Evolutionary conservation across 2,888 invertebrate genomes (phyloP).

Genomic region (Drosophila nigricruria): DNA sequence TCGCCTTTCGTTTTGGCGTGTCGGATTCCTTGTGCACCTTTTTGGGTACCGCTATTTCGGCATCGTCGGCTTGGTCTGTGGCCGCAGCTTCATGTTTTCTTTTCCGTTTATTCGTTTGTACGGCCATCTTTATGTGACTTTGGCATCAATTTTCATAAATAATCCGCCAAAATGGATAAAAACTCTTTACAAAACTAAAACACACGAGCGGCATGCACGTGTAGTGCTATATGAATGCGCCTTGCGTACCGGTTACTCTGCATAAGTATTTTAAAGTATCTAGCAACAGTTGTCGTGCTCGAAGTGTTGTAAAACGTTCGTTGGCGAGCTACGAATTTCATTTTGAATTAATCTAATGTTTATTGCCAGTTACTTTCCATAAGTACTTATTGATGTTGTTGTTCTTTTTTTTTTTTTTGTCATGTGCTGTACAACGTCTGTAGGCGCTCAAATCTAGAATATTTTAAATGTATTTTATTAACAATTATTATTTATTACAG

Average conservation of each 20-base stretch:
- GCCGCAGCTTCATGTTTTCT: conserved; percentile 65
- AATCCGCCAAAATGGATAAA: conserved; percentile 6
- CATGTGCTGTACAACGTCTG: conserved; percentile 5
- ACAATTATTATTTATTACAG: conserved; percentile 4
- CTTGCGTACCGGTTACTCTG: background rate
- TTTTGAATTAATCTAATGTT: background rate
- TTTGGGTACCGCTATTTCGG: conserved; percentile 70
- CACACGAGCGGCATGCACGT: conserved; percentile 52
- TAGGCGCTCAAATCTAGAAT: conserved; percentile 15
- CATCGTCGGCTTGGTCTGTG: conserved; percentile 49
- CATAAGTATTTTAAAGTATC: conserved; percentile 35
- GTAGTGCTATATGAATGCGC: conserved; percentile 25
- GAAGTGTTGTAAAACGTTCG: conserved; percentile 19
- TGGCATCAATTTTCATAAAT: conserved; percentile 18
- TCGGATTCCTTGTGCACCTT: conserved; percentile 69
- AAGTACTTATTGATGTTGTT: background rate
- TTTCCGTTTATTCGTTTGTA: conserved; percentile 79
- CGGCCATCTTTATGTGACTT: conserved; percentile 67
- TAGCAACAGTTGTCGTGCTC: conserved; percentile 9
- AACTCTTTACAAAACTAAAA: conserved; percentile 12
- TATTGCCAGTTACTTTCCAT: conserved; percentile 5
- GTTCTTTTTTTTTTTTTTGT: background rate
- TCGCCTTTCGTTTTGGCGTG: conserved; percentile 56
- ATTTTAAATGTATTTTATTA: conserved; percentile 3
- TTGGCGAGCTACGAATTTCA: background rate